phyloP scores from a whole-genome alignment of 2,113 vertebrate species.

The Electrona antarctica region DNA sequence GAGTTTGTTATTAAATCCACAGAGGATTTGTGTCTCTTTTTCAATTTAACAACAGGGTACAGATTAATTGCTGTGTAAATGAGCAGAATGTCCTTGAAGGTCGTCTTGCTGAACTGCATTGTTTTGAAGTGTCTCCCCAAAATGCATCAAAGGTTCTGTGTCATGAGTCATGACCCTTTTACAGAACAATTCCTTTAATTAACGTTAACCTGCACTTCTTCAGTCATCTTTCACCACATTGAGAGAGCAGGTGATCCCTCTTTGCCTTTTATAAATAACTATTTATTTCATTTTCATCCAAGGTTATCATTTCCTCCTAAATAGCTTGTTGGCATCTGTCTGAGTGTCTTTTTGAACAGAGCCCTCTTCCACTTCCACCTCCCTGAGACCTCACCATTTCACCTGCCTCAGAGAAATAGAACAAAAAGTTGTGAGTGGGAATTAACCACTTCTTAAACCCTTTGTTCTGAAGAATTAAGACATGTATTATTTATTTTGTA shows the following conservation, averaged over 20 bases:
- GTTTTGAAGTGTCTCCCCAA: constrained; percentile 27
- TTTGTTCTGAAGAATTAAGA: no score
- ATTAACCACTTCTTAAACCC: no score
- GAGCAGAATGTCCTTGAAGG: constrained; percentile 77
- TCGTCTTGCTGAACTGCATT: constrained; percentile 55
- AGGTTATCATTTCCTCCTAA: constrained; percentile 25
- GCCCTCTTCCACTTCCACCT: constrained; percentile 3
- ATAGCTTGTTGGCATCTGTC: neutral
- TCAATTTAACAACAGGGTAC: constrained; percentile 77
- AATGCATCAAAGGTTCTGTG: neutral
- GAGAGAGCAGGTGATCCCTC: constrained; percentile 1
- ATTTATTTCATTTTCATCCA: constrained; percentile 43
- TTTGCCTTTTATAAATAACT: constrained; percentile 18
- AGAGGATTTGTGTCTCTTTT: constrained; percentile 78
- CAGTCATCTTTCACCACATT: constrained; percentile 30
- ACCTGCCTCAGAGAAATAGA: constrained; percentile 29
- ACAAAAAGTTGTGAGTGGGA: constrained; percentile 45
- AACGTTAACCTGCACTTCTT: neutral
- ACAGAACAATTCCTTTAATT: neutral
- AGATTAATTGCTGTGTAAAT: constrained; percentile 78
- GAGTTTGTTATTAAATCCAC: constrained; percentile 82
- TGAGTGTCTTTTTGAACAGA: constrained; percentile 43
- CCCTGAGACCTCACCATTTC: constrained; percentile 32
- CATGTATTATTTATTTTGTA: no score
- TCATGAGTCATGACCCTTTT: constrained; percentile 17